phyloP scores from a whole-genome alignment of 1,140 invertebrate species.

The Bicyclus anynana region DNA sequence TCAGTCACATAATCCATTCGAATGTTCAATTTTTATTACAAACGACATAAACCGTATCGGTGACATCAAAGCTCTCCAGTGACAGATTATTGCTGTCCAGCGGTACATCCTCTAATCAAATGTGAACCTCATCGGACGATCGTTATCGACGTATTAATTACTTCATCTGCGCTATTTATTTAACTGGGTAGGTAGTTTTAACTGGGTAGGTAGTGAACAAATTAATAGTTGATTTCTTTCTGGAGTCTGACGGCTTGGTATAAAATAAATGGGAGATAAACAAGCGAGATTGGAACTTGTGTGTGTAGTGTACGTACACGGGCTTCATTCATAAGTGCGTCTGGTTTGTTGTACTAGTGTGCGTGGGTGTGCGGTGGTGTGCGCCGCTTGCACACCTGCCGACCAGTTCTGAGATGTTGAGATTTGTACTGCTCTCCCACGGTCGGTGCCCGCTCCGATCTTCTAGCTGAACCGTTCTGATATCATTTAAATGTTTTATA shows the following conservation, averaged over 20 bases:
- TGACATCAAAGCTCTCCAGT: slow-evolving; percentile 23
- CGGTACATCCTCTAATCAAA: slow-evolving; percentile 41
- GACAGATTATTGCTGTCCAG: slow-evolving; percentile 30
- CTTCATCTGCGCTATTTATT: slow-evolving; percentile 63
- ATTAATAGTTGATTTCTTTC: slow-evolving; percentile 69
- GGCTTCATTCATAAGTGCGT: slow-evolving; percentile 71
- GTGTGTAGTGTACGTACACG: slow-evolving; percentile 39
- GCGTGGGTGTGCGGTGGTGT: slow-evolving; percentile 33
- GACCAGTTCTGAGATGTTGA: slow-evolving; percentile 76
- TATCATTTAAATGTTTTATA: slow-evolving; percentile 67
- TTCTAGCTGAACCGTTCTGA: slow-evolving; percentile 61
- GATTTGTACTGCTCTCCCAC: slow-evolving; percentile 74
- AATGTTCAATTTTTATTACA: slow-evolving; percentile 13
- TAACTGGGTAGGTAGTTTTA: slow-evolving; percentile 40
- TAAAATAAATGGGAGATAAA: slow-evolving; percentile 75
- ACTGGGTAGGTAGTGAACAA: slow-evolving; percentile 50
- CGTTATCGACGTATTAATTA: slow-evolving; percentile 66
- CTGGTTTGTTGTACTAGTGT: slow-evolving; percentile 33
- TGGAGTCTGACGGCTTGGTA: slow-evolving; percentile 54
- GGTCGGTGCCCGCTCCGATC: slow-evolving; percentile 68
- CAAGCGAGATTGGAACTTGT: slow-evolving; percentile 53
- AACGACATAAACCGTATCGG: slow-evolving; percentile 24
- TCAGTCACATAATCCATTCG: slow-evolving; percentile 1
- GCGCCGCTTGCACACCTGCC: slow-evolving; percentile 66
- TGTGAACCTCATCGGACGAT: slow-evolving; percentile 42